A percentile compares a stretch with the other conserved stretches of the same genome.
Evolutionary conservation across 1,140 invertebrate genomes (phyloP).

Genomic region (Drosophila lacteicornis): DNA sequence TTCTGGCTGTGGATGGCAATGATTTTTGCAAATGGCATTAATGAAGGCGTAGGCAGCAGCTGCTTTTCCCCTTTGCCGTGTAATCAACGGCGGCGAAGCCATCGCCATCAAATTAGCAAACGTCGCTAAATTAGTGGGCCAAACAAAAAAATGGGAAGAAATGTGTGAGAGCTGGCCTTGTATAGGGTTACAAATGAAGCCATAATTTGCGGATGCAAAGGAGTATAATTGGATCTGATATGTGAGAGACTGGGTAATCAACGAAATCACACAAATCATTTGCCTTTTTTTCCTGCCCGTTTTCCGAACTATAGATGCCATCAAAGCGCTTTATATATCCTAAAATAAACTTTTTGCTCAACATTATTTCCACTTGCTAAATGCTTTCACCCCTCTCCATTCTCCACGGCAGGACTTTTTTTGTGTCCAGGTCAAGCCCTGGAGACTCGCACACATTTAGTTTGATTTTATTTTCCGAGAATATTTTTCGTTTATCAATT

Average conservation of each 20-base stretch:
- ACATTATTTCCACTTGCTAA: conserved; percentile 57
- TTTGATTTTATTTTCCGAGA: conserved; percentile 50
- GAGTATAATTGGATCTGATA: conserved; percentile 42
- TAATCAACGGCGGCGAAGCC: conserved; percentile 54
- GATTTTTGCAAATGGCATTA: conserved; percentile 62
- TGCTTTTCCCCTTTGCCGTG: conserved; percentile 30
- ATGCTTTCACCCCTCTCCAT: conserved; percentile 33
- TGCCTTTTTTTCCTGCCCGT: neutral
- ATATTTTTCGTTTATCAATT: conserved; percentile 59
- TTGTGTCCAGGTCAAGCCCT: conserved; percentile 20
- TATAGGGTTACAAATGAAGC: conserved; percentile 54
- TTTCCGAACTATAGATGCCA: neutral
- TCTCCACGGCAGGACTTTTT: conserved; percentile 17
- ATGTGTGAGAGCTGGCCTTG: conserved; percentile 12
- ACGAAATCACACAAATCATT: conserved; percentile 14
- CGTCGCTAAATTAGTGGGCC: conserved; percentile 49
- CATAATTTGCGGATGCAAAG: conserved; percentile 37
- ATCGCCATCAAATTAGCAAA: conserved; percentile 63
- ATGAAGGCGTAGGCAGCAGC: conserved; percentile 62
- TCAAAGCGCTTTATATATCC: conserved; percentile 6
- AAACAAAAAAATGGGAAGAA: conserved; percentile 8
- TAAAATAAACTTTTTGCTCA: conserved; percentile 31
- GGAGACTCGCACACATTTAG: conserved; percentile 44
- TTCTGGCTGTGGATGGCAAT: conserved; percentile 37
- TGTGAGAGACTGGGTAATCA: conserved; percentile 37